phyloP scores from a whole-genome alignment of 1,140 invertebrate genomes.

The Apis cerana region DNA sequence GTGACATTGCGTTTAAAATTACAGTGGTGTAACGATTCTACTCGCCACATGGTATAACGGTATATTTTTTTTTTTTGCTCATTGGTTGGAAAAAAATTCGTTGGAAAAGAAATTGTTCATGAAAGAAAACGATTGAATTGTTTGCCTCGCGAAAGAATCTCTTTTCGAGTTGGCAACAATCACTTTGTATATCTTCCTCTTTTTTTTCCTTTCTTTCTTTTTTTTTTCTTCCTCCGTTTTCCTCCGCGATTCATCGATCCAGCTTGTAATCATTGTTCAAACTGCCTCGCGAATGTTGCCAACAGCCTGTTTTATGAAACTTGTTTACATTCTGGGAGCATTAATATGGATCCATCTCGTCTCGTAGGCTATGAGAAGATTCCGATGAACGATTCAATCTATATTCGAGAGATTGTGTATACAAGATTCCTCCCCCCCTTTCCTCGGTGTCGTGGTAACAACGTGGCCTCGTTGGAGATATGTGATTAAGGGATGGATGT shows the following conservation, averaged over 20 bases:
- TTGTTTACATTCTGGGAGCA: background rate
- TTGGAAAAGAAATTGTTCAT: background rate
- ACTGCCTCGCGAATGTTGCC: background rate
- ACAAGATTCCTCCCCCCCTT: background rate
- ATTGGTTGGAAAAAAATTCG: background rate
- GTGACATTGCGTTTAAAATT: background rate
- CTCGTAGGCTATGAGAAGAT: background rate
- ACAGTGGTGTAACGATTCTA: too few relatives aligned
- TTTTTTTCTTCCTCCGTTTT: background rate
- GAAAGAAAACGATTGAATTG: background rate
- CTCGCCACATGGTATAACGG: too few relatives aligned
- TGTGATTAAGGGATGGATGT: background rate
- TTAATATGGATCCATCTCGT: background rate
- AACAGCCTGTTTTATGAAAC: background rate
- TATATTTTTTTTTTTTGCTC: too few relatives aligned
- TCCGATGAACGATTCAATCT: background rate
- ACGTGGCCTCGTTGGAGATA: background rate
- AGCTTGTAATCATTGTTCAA: background rate
- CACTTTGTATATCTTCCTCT: background rate
- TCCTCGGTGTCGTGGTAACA: background rate
- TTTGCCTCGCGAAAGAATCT: background rate
- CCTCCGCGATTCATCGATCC: constrained; percentile 1
- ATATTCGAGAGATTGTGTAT: background rate
- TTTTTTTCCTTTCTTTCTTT: background rate
- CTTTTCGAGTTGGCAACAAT: background rate